Percentiles rank a stretch among this genome's conserved stretches.
phyloP scores from a whole-genome alignment of 2,113 vertebrate species.

The Gymnorhina tibicen region DNA sequence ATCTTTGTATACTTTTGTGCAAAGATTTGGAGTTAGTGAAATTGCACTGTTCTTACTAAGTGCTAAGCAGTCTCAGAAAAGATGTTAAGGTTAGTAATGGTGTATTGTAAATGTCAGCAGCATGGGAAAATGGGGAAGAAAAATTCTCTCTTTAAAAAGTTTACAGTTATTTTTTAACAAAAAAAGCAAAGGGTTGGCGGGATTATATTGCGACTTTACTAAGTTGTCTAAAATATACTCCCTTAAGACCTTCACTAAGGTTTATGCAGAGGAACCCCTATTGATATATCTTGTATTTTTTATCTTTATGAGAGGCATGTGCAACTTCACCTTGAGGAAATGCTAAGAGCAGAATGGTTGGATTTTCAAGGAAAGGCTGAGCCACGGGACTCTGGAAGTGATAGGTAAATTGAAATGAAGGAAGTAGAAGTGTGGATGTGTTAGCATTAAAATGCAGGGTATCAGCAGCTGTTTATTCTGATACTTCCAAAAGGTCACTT shows the following conservation, averaged over 20 bases:
- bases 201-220: neutral
- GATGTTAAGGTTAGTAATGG: neutral
- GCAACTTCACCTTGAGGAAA: neutral
- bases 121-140: neutral
- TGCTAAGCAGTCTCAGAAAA: neutral
- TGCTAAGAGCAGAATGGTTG: neutral
- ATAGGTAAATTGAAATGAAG: neutral
- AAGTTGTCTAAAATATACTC: neutral
- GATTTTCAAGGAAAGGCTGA: neutral
- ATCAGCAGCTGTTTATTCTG: neutral
- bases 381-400: neutral
- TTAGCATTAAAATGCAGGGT: neutral
- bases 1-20: neutral
- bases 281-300: neutral
- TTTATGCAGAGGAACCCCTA: neutral
- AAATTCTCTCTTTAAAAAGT: neutral
- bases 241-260: neutral
- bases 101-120: neutral
- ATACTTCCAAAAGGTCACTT: neutral
- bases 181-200: rapidly evolving
- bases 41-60: neutral
- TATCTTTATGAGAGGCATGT: neutral
- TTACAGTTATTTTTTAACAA: neutral
- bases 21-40: neutral
- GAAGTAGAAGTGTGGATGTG: neutral